Evolutionary conservation across 1,140 invertebrate species (phyloP).

Genomic region (Drosophila quadrilineata): DNA sequence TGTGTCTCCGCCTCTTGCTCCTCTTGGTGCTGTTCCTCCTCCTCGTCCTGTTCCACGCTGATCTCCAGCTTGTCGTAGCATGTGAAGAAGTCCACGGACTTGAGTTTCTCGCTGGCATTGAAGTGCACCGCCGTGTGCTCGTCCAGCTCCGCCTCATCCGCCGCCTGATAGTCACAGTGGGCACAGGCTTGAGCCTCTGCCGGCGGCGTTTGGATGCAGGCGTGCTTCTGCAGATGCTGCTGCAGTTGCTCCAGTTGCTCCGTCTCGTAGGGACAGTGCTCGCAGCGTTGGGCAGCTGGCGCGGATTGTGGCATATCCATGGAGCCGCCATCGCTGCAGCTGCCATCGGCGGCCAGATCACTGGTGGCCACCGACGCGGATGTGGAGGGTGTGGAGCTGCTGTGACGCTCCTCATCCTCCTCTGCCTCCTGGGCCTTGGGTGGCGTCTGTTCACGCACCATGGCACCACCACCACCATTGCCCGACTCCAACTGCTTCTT

Average conservation of each 20-base stretch:
- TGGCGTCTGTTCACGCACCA: slow-evolving; percentile 15
- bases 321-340: slow-evolving; percentile 63
- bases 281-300: slow-evolving; percentile 86
- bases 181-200: slow-evolving; percentile 88
- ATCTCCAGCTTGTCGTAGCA: slow-evolving; percentile 76
- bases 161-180: slow-evolving; percentile 91
- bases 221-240: slow-evolving; percentile 85
- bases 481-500: slow-evolving; percentile 75
- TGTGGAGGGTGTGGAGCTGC: slow-evolving; percentile 62
- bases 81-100: slow-evolving; percentile 70
- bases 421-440: slow-evolving; percentile 12
- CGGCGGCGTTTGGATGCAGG: slow-evolving; percentile 85
- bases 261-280: slow-evolving; percentile 82
- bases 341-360: slow-evolving; percentile 62
- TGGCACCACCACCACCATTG: slow-evolving; percentile 8
- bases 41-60: slow-evolving; percentile 56
- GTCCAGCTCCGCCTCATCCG: slow-evolving; percentile 49
- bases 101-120: slow-evolving; percentile 69
- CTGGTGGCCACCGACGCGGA: slow-evolving; percentile 68
- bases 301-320: slow-evolving; percentile 81
- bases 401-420: slow-evolving; percentile 48
- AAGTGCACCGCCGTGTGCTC: slow-evolving; percentile 76
- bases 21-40: neutral
- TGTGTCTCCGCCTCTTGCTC: slow-evolving; percentile 6
- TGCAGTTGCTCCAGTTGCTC: slow-evolving; percentile 46